phyloP scores from a whole-genome alignment of 2,888 invertebrate species.

The Automeris io region DNA sequence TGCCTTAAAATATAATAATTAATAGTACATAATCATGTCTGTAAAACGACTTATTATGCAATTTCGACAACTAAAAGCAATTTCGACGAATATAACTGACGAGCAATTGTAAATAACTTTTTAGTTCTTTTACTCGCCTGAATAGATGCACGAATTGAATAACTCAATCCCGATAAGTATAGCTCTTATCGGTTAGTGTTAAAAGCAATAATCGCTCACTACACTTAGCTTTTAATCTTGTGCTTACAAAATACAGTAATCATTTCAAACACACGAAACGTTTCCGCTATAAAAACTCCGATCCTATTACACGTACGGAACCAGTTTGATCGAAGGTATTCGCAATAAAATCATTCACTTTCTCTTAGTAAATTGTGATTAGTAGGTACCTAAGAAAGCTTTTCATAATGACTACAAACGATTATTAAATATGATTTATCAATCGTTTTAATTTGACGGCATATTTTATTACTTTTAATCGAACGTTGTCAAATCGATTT shows the following conservation, averaged over 20 bases:
- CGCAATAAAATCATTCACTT: constrained; percentile 68
- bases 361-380: constrained; percentile 58
- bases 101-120: background rate
- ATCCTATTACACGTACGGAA: constrained; percentile 23
- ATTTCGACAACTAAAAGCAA: too few relatives aligned
- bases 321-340: constrained; percentile 56
- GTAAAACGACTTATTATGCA: too few relatives aligned
- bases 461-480: constrained; percentile 8
- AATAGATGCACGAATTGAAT: background rate
- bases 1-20: too few relatives aligned
- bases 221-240: constrained; percentile 14
- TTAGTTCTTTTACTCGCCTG: background rate
- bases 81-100: too few relatives aligned
- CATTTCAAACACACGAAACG: constrained; percentile 31
- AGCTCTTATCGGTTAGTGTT: constrained; percentile 4
- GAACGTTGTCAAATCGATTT: too few relatives aligned
- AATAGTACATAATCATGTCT: too few relatives aligned
- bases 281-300: constrained; percentile 31
- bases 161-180: constrained; percentile 5
- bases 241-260: constrained; percentile 23
- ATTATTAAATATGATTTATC: constrained; percentile 53
- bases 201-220: constrained; percentile 14
- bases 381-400: constrained; percentile 19
- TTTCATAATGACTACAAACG: constrained; percentile 39
- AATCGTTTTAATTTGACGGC: constrained; percentile 25